phyloP scores from a whole-genome alignment of 2,888 invertebrate species.

The Ophion costatus region DNA sequence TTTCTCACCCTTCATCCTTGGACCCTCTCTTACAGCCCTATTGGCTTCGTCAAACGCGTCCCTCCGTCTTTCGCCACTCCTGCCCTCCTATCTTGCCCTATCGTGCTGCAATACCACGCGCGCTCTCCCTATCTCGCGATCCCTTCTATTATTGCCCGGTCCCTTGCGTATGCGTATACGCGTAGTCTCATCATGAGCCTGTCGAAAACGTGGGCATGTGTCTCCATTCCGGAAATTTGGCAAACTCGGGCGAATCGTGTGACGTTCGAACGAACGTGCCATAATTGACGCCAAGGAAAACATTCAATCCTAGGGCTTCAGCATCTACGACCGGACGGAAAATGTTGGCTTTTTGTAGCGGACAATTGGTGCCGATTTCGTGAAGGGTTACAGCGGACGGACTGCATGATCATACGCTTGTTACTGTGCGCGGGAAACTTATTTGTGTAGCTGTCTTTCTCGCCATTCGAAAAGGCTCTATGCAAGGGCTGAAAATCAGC shows the following conservation, averaged over 20 bases:
- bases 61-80: constrained; percentile 67
- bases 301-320: constrained; percentile 6
- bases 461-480: too few relatives aligned
- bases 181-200: not conserved
- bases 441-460: too few relatives aligned
- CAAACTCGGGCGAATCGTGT: constrained; percentile 38
- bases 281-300: constrained; percentile 39
- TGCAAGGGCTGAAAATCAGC: too few relatives aligned
- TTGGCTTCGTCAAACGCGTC: constrained; percentile 60
- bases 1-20: constrained; percentile 45
- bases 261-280: constrained; percentile 40
- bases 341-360: not conserved
- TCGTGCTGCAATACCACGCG: constrained; percentile 56
- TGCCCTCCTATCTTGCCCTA: constrained; percentile 55
- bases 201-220: constrained; percentile 48
- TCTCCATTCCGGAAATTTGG: constrained; percentile 46
- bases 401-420: not conserved
- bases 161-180: constrained; percentile 14
- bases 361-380: not conserved
- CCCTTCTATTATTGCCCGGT: constrained; percentile 55
- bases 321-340: not conserved
- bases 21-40: constrained; percentile 57
- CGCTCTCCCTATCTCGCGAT: constrained; percentile 67
- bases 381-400: not conserved
- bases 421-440: too few relatives aligned